phyloP scores from a whole-genome alignment of 2,113 vertebrate species.

The Atrichornis clamosus region DNA sequence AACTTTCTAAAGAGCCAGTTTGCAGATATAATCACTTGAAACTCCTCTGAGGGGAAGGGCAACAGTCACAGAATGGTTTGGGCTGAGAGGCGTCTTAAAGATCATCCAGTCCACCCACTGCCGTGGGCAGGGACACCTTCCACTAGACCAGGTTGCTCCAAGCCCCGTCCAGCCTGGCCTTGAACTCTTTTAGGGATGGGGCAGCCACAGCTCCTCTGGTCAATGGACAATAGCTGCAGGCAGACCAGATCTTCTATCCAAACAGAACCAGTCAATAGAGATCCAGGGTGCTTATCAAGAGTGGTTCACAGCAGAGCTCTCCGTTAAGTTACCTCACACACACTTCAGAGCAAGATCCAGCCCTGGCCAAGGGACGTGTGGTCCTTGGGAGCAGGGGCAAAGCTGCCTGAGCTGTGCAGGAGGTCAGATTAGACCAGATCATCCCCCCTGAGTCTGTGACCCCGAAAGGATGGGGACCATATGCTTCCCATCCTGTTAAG shows the following conservation, averaged over 20 bases:
- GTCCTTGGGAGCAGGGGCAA: not conserved
- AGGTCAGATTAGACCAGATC: not conserved
- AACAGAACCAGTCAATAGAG: not conserved
- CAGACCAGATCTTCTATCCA: not conserved
- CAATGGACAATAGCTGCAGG: not conserved
- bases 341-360: not conserved
- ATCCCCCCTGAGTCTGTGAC: not conserved
- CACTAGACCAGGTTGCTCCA: not conserved
- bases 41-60: not conserved
- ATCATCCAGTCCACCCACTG: not conserved
- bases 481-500: not conserved
- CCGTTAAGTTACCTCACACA: not conserved
- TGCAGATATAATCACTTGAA: not conserved
- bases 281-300: not conserved
- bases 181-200: not conserved
- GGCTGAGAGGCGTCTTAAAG: not conserved
- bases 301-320: not conserved
- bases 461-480: not conserved
- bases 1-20: not conserved
- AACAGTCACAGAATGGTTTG: not conserved
- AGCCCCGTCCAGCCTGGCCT: not conserved
- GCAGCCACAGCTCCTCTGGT: not conserved
- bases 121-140: not conserved
- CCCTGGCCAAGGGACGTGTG: not conserved
- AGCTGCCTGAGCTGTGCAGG: not conserved